phyloP scores from a whole-genome alignment of 1,140 invertebrate species.

The Venustaconcha ellipsiformis region DNA sequence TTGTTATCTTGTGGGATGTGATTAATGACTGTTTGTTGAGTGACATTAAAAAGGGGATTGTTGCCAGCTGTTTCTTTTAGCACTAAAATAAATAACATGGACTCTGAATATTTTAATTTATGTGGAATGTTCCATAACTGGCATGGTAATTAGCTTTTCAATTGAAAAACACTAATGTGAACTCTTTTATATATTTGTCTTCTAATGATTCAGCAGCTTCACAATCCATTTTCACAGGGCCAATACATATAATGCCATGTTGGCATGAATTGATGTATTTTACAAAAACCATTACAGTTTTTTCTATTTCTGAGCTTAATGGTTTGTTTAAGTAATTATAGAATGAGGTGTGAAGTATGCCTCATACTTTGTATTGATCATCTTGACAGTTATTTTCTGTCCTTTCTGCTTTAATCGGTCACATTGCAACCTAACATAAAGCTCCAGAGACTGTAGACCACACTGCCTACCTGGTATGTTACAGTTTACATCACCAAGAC shows the following conservation, averaged over 20 bases:
- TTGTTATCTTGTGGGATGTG: not conserved
- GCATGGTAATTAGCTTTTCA: constrained; percentile 9
- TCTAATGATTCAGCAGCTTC: not conserved
- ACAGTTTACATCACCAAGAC: constrained; percentile 18
- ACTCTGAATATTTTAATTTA: constrained; percentile 3
- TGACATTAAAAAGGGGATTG: not conserved
- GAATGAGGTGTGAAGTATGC: constrained; percentile 13
- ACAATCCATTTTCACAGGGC: constrained; percentile 17
- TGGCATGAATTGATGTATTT: constrained; percentile 22
- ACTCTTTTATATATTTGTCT: constrained; percentile 4
- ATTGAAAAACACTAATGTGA: constrained; percentile 12
- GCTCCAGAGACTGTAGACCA: not conserved
- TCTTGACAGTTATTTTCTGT: constrained; percentile 12
- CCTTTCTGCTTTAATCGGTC: constrained; percentile 4
- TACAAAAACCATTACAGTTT: constrained; percentile 17
- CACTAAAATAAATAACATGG: not conserved
- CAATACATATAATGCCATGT: constrained; percentile 15
- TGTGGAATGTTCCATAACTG: constrained; percentile 1
- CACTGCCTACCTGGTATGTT: not conserved
- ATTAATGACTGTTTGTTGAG: constrained; percentile 1
- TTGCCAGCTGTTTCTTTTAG: constrained; percentile 2
- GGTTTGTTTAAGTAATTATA: constrained; percentile 21
- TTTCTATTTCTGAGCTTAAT: constrained; percentile 24
- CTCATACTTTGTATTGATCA: constrained; percentile 10
- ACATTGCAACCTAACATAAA: constrained; percentile 3